Evolutionary conservation across 2,888 invertebrate species (phyloP), one percentile per base, ranked within the genome.

Genomic region (Tetramorium bicarinatum): DNA sequence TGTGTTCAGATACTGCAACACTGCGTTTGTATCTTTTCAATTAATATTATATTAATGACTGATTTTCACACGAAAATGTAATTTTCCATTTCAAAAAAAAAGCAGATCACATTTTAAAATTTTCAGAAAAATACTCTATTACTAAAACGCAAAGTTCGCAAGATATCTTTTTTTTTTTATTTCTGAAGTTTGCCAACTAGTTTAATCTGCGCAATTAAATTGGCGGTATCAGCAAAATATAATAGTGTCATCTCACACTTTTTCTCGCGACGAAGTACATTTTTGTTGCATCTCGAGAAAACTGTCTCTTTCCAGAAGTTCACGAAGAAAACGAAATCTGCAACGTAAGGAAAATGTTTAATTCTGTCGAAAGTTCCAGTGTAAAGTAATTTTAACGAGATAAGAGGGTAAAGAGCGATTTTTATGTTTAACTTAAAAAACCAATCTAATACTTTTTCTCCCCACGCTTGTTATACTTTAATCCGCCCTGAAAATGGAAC

Each of bases 341-440:
- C 79, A 71, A 47, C 59, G 71, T 21, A 80, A 25, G 71, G 25
- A 71, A 80, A 71, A 71, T 80, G 61, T 80, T 80, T 80, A 71
- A 80, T 80, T 71, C 38, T 25, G 47, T 49, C 47, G n/a, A 38
- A 52, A 71, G 38, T 79, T 79, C 7, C 25, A 34, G 38, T 71
- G 25, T 61, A 59, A 71, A 61, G n/a, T 61, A 71, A 76, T 52
- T 76, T 25, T 25, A 71, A 71, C 47, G 54, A 71, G 71, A 34
- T 79, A 79, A 71, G 47, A 80, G 2, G 21, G 54, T 71, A 71
- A 80, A 49, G 38, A 47, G 25, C 29, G 59, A 79, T 7, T 13
- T 54, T 67, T 56, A 38, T 8, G 18, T 25, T 7, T 59, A 25
- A 59, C 13, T 59, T 79, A 21, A 49, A 71, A 38, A 71, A 61